These are phyloP conservation scores for Ptiloglossa arizonensis DNA, from an alignment of 1,140 invertebrate genomes.

Conservation along the genomic window DNA sequence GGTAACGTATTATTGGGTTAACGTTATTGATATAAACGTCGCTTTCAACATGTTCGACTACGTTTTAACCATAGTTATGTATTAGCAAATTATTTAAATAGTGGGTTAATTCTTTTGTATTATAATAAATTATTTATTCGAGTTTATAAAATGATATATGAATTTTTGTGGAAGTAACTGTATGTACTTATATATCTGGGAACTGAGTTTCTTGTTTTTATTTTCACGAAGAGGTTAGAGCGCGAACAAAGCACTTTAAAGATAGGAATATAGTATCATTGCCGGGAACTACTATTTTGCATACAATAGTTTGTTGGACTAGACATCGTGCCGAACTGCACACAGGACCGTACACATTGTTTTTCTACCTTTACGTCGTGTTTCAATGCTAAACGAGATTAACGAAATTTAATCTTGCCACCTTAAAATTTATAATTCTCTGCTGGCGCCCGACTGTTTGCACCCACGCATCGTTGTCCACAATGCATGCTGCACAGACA, in stretches of 20 bases:
- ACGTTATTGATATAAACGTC: neutral
- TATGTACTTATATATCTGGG: neutral
- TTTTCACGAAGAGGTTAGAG: neutral
- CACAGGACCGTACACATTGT: conserved; percentile 9
- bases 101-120: too few species aligned
- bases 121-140: too few species aligned
- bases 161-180: neutral
- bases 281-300: conserved; percentile 26
- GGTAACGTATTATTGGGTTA: neutral
- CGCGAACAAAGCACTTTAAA: conserved; percentile 1
- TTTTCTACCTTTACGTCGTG: neutral
- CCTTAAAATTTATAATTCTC: conserved; percentile 50
- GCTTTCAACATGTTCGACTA: too few species aligned
- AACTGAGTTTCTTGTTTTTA: neutral
- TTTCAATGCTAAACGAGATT: conserved; percentile 28
- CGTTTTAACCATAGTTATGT: neutral
- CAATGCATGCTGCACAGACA: neutral
- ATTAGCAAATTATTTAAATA: too few species aligned
- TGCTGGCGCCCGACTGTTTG: conserved; percentile 28
- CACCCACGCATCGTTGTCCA: conserved; percentile 18
- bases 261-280: conserved; percentile 36
- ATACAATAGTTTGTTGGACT: conserved; percentile 49
- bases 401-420: conserved; percentile 33
- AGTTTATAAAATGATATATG: too few species aligned
- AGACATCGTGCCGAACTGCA: conserved; percentile 7